Evolutionary conservation across 2,113 vertebrate genomes (phyloP), one percentile per base, ranked within the genome.

Genomic region (Anser cygnoides): DNA sequence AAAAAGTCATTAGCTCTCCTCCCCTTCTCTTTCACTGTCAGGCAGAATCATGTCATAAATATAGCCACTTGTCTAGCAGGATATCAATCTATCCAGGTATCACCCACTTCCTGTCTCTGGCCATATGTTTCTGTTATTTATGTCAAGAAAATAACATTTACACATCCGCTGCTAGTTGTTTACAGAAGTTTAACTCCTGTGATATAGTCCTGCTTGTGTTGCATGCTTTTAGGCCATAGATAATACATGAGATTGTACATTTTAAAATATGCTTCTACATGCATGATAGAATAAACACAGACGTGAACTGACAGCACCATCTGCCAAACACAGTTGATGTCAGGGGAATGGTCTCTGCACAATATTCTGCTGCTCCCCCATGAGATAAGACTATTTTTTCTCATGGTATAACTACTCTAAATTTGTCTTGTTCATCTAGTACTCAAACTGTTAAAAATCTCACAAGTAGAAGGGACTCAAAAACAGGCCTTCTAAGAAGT

Each of bases 101-200:
- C 97, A 98, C 97, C 98, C 96, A 97, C 97, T 97, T 98, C 98
- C 98, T 98, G 98, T 98, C 98, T 98, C 96, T 10, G 97, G 97
- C 98, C 99, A 98, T 98, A 98, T 99, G 99, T 98, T 98, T 98
- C 98, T 97, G 98, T 98, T 98, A 97, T 98, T 98, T 98, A 98
- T 98, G 98, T 98, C 98, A 98, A 98, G 98, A 98, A 98, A 98
- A 98, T 97, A 98, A 97, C 98, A 98, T 98, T 98, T 98, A 98
- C 98, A 98, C 97, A 98, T 97, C 93, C 93, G 82, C 97, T 97
- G 96, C 96, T 97, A 94, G 97, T 98, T 98, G 98, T 98, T 98
- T 98, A 98, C 98, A 98, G 98, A 98, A 98, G 98, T 98, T 98
- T 97, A 97, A 98, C 98, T 98, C 97, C 97, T 98, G 96, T 97